These are phyloP conservation scores for Pachyseris speciosa DNA, from an alignment of 64 coral and sea anemone species.

Conservation along the genomic window DNA sequence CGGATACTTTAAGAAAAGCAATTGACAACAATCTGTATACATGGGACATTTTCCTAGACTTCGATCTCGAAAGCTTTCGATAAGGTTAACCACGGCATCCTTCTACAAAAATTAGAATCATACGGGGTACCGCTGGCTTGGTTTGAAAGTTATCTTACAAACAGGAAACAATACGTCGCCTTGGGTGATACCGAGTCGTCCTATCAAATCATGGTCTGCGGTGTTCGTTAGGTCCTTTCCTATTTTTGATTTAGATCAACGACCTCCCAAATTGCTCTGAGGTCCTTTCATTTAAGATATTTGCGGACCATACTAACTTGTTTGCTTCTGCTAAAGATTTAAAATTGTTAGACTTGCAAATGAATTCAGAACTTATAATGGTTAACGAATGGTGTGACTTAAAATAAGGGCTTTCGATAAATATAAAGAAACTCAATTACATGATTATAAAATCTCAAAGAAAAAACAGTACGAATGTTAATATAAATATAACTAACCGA, in stretches of 20 bases:
- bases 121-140: constrained; percentile 10
- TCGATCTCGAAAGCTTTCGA: constrained; percentile 28
- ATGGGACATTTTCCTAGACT: constrained; percentile 30
- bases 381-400: too few relatives aligned
- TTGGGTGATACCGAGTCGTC: constrained; percentile 7
- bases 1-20: constrained; percentile 6
- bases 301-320: constrained; percentile 33
- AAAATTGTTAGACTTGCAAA: background rate
- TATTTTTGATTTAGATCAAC: constrained; percentile 7
- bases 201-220: constrained; percentile 1
- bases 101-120: constrained; percentile 14
- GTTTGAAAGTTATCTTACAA: constrained; percentile 22
- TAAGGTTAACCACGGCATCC: constrained; percentile 28
- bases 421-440: constrained; percentile 13
- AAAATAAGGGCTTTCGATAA: too few relatives aligned
- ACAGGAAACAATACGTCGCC: constrained; percentile 31
- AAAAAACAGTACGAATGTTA: background rate
- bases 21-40: constrained; percentile 26
- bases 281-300: constrained; percentile 12
- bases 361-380: background rate
- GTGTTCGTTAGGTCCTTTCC: background rate
- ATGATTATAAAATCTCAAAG: constrained; percentile 22
- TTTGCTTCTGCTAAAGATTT: background rate
- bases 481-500: constrained; percentile 6
- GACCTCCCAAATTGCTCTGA: constrained; percentile 21